Base-by-base conservation (phyloP, 1,140 invertebrate species). In the Drosophila dunni region DNA sequence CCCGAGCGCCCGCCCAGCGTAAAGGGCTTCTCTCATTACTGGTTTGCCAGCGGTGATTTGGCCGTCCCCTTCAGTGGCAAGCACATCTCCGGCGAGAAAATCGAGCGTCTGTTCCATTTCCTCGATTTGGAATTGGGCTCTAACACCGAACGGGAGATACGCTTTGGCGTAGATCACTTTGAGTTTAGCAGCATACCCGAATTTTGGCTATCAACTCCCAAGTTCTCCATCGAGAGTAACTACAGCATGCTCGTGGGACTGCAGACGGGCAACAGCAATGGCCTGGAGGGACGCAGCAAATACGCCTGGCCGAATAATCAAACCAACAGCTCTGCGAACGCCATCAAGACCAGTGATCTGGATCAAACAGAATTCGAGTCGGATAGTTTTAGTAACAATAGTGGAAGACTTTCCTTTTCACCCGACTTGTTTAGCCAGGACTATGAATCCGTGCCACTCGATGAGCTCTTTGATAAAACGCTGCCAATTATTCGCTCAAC, bases 211-310 rank as follows among this genome's bases (percentile, higher is more conserved):
- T 75, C 60, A 1, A 54, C 73, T 17, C 73, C 80, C n/a, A 92
- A 86, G 62, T 91, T 86, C 48, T 92, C 91, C 34, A 90, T 91
- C 13, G 90, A 91, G 53, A 91, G 90, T 44, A 89, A 64, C 66
- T 91, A 91, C 77, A 90, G 90, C 79, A 91, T 91, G 79, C 57
- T 92, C 50, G 86, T 91, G 15, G 91, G 91, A 7, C 56, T 91
- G 34, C 90, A 91, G 70, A 74, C 88, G 1, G 88, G 90, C 9
- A 63, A 51, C n/a, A 90, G 78, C 51, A 91, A 89, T 36, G 91
- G 86, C 0, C 36, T 91, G 48, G 90, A 91, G 53, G 90, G 90
- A 9, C 90, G 91, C 75, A 86, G 76, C 68, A 91, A 91, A 42
- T 75, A 78, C 48, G 82, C 90, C 45, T 91, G 91, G 90, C 91